Base-by-base conservation (phyloP, 2,797 vertebrate species). In the Lepus townsendii region DNA sequence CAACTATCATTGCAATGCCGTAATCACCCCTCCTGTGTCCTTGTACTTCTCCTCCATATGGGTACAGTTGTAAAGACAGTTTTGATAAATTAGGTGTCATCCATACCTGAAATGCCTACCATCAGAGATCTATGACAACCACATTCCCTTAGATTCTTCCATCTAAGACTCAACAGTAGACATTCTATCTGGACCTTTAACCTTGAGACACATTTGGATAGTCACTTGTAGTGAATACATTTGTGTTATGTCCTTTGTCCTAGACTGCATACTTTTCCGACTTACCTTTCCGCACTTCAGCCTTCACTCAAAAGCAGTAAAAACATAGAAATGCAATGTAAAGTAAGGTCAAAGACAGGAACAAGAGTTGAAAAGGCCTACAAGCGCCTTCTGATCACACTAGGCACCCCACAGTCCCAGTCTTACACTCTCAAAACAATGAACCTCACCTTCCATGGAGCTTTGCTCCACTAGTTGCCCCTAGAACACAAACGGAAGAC, bases 231-330 rank as follows among this genome's bases (percentile, higher is more conserved):
- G 26, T 50, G 14, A 27, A 35, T 60, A 24, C 20, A 16, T 72
- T 57, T 83, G n/a, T 73, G 73, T n/a, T n/a, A 83, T 57, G 16
- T 57, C 32, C 57, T 83, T 93, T 20, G 91, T 77, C 83, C 68
- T 93, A 86, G 12, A 85, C 62, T 32, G 88, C 27, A 87, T 7
- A 38, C 1, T 52, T 63, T 80, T 72, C 77, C 66, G 38, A 84
- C 8, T 93, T 83, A 92, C 38, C 5, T 38, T 52, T 95, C n/a
- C 52, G 42, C 50, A 75, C 57, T n/a, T 17, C 47, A 83, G 42
- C 71, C 52, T 95, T 92, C 30, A 92, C 30, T 78, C 69, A 95
- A 75, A 69, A 86, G 47, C 83, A 85, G 63, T 11, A 73, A 38
- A 82, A 62, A 82, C 7, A 91, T 0, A 85, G 35, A 80, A 92